Evolutionary conservation across 2,797 vertebrate species (phyloP).

Genomic region (Falco naumanni): DNA sequence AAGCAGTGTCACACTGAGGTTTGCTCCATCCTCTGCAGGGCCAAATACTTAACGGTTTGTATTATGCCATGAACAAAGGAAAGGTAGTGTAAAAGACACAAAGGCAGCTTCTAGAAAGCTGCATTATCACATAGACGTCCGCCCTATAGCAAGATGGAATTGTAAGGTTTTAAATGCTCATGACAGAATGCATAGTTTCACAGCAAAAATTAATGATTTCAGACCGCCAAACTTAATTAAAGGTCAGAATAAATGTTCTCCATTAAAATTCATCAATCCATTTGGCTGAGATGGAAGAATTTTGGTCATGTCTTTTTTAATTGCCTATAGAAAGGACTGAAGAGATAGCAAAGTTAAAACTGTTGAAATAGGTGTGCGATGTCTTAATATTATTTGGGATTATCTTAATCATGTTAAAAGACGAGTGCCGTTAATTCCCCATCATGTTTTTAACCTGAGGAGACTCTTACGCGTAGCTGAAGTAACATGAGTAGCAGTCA

Average conservation of each 20-base stretch:
- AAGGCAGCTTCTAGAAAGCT: background rate
- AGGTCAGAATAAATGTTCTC: conserved; percentile 61
- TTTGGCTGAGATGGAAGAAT: conserved; percentile 53
- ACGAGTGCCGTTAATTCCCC: conserved; percentile 6
- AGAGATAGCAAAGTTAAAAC: conserved; percentile 48
- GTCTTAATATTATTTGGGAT: conserved; percentile 60
- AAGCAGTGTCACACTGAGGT: background rate
- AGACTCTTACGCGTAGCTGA: background rate
- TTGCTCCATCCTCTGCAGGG: background rate
- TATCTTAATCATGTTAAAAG: conserved; percentile 30
- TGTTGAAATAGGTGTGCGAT: background rate
- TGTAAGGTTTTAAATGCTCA: conserved; percentile 46
- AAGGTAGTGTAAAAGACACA: background rate
- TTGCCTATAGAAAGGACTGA: conserved; percentile 48
- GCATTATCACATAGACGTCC: background rate
- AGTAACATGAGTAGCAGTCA: background rate
- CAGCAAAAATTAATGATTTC: conserved; percentile 58
- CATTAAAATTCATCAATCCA: conserved; percentile 61
- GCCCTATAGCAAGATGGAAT: background rate
- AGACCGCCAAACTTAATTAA: conserved; percentile 71
- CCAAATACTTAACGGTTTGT: background rate
- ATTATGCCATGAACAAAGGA: background rate
- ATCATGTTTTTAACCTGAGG: conserved; percentile 26
- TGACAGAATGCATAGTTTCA: background rate
- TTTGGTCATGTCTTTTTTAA: conserved; percentile 62